These are phyloP conservation scores for Hirtodrosophila cameraria DNA, from an alignment of 2,888 invertebrate species.

Conservation along the genomic window DNA sequence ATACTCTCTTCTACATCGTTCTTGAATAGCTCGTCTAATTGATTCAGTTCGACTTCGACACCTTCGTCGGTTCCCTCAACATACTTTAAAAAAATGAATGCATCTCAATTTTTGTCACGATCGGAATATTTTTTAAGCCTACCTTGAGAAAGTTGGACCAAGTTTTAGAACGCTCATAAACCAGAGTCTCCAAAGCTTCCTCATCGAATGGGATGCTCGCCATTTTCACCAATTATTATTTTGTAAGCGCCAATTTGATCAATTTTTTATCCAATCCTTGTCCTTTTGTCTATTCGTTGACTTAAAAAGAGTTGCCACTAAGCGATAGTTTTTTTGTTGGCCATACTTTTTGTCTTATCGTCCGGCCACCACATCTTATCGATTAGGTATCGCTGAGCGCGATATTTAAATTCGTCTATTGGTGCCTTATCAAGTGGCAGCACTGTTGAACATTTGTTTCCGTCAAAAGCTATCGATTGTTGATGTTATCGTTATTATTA, in stretches of 20 bases:
- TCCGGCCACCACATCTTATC: not conserved
- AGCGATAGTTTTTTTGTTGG: not conserved
- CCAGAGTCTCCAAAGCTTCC: slow-evolving; percentile 59
- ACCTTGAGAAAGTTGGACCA: slow-evolving; percentile 77
- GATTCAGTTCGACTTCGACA: slow-evolving; percentile 15
- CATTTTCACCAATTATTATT: slow-evolving; percentile 30
- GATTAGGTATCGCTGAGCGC: no score
- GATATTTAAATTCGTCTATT: no score
- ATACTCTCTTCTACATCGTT: slow-evolving; percentile 21
- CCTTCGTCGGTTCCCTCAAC: slow-evolving; percentile 30
- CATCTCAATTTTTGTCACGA: not conserved
- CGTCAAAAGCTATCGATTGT: no score
- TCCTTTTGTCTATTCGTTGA: slow-evolving; percentile 8
- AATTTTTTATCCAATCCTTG: not conserved
- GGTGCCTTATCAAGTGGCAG: no score
- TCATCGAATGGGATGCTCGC: slow-evolving; percentile 40
- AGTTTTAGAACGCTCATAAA: slow-evolving; percentile 75
- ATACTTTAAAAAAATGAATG: slow-evolving; percentile 18
- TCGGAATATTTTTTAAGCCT: slow-evolving; percentile 1
- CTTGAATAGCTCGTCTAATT: slow-evolving; percentile 37
- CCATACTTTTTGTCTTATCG: slow-evolving; percentile 10
- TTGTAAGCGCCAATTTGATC: not conserved
- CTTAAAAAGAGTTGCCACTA: slow-evolving; percentile 23
- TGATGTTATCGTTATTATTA: no score
- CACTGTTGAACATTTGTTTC: no score